Percentiles rank a stretch among this genome's conserved stretches.
Conservation (phyloP, 2,888 invertebrate species). For the Balanococcus diminutus region DNA sequence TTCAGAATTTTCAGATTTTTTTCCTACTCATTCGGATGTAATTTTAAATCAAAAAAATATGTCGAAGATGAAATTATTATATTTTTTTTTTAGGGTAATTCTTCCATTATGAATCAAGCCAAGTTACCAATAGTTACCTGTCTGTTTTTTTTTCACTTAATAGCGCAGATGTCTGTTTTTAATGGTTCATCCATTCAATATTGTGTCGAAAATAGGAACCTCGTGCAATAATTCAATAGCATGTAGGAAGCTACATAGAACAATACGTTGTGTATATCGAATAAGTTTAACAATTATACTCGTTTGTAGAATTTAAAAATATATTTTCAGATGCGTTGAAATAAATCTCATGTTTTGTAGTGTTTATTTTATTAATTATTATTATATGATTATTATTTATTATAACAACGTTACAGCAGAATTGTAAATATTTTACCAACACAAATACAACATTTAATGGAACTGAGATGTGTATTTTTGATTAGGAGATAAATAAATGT, state of each 20-base stretch:
- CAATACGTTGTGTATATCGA: neutral
- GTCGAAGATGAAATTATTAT: neutral
- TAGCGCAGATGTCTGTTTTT: neutral
- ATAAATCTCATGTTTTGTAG: conserved; percentile 5
- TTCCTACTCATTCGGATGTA: neutral
- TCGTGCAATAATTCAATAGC: neutral
- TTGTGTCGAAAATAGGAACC: neutral
- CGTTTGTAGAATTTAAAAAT: neutral
- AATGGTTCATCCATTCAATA: too few relatives aligned
- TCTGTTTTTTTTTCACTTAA: neutral
- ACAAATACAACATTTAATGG: conserved; percentile 30
- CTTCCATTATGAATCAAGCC: conserved; percentile 27
- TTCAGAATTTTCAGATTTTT: neutral
- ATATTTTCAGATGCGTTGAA: neutral
- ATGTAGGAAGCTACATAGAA: neutral
- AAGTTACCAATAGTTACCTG: conserved; percentile 25
- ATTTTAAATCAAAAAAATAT: neutral
- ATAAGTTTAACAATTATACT: neutral
- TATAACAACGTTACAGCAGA: neutral
- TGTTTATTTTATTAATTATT: neutral
- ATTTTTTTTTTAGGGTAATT: neutral
- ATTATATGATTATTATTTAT: neutral
- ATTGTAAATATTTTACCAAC: conserved; percentile 29
- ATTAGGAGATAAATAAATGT: too few relatives aligned
- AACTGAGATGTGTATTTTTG: neutral